These are phyloP conservation scores for Corythornis vintsioides DNA, from an alignment of 2,113 vertebrate genomes.

Conservation along the genomic window DNA sequence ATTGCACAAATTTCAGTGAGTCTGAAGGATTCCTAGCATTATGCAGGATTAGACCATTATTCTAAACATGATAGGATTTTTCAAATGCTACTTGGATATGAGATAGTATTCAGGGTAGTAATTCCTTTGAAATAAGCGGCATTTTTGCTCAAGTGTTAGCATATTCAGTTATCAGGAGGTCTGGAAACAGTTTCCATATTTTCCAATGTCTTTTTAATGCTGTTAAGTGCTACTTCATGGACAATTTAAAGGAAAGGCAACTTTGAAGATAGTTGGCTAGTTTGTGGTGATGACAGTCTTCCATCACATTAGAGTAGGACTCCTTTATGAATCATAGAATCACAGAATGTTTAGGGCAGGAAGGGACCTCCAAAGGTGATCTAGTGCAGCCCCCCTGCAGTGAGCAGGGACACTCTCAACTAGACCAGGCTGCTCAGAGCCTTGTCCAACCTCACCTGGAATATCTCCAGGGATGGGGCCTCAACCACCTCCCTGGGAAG, in stretches of 20 bases:
- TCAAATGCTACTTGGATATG: not conserved
- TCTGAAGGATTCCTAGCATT: slow-evolving; percentile 18
- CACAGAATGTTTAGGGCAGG: too few species aligned
- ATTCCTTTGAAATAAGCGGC: not conserved
- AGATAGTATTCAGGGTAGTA: not conserved
- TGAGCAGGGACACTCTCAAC: too few species aligned
- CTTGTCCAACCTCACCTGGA: too few species aligned
- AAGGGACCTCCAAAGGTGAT: too few species aligned
- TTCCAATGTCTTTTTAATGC: not conserved
- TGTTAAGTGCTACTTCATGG: not conserved
- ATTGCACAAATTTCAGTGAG: not conserved
- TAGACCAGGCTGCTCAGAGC: too few species aligned
- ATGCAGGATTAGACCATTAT: slow-evolving; percentile 22
- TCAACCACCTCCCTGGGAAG: too few species aligned
- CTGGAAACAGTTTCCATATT: not conserved
- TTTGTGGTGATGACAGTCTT: not conserved
- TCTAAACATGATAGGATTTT: slow-evolving; percentile 26
- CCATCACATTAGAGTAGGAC: rapidly evolving
- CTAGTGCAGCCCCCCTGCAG: too few species aligned
- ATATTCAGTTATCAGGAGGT: not conserved
- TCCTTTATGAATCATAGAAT: not conserved
- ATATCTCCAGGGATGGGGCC: too few species aligned
- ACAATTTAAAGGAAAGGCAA: not conserved
- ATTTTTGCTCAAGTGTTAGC: not conserved
- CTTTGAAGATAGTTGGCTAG: not conserved